phyloP scores from a whole-genome alignment of 2,888 invertebrate genomes.

The Euzophera pinguis region DNA sequence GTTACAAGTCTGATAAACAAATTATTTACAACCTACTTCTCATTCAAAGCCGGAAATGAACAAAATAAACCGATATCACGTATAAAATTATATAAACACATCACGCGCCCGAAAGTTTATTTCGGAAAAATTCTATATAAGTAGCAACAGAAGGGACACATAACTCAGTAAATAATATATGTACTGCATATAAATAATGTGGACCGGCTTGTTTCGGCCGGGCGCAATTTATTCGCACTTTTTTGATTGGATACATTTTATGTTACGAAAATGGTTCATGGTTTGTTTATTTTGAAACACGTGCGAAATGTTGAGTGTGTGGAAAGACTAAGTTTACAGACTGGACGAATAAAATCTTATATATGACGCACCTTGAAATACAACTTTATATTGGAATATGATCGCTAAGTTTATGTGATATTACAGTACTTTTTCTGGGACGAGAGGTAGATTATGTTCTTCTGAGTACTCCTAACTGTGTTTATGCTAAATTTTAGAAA shows the following conservation, averaged over 20 bases:
- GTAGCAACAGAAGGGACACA: slow-evolving; percentile 4
- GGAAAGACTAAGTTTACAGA: background rate
- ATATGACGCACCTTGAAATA: too few relatives aligned
- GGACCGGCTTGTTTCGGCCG: slow-evolving; percentile 18
- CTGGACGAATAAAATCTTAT: too few relatives aligned
- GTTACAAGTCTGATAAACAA: too few relatives aligned
- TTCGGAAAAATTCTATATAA: background rate
- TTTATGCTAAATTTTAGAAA: too few relatives aligned
- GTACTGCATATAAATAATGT: slow-evolving; percentile 32
- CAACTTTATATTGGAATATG: too few relatives aligned
- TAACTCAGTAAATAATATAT: background rate
- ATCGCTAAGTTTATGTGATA: too few relatives aligned
- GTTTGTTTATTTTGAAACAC: background rate
- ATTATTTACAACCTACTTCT: too few relatives aligned
- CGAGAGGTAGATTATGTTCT: too few relatives aligned
- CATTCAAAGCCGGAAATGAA: background rate
- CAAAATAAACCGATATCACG: background rate
- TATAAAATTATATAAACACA: background rate
- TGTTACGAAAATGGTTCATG: background rate
- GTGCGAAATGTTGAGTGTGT: background rate
- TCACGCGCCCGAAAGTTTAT: background rate
- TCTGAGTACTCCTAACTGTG: too few relatives aligned
- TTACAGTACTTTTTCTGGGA: too few relatives aligned
- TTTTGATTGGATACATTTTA: slow-evolving; percentile 17
- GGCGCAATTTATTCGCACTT: slow-evolving; percentile 10